Percentiles rank a stretch among this genome's conserved stretches.
Conservation (phyloP, 2,888 invertebrate species). For the Netelia melanura region DNA sequence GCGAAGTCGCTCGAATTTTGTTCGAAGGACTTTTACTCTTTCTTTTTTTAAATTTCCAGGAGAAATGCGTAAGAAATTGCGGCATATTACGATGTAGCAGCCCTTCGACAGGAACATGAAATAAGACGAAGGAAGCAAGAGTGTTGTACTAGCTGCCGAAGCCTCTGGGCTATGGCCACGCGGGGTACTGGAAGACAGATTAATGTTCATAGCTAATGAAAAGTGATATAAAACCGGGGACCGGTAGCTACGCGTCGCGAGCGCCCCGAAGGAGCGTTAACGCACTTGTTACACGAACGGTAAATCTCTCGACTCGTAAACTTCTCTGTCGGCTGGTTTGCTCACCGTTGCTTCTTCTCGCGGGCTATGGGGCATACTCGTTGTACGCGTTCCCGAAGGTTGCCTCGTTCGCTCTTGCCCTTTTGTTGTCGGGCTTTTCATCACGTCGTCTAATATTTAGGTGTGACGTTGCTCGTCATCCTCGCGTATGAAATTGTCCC, state of each 20-base stretch:
- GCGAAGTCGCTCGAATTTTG: neutral
- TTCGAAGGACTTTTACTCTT: neutral
- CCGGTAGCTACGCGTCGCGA: constrained; percentile 65
- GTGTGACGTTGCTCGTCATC: constrained; percentile 21
- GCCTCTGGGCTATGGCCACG: constrained; percentile 26
- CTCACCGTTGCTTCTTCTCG: constrained; percentile 25
- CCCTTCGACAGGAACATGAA: constrained; percentile 31
- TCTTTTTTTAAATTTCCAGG: neutral
- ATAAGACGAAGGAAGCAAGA: constrained; percentile 33
- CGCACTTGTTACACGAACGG: constrained; percentile 77
- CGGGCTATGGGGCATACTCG: constrained; percentile 33
- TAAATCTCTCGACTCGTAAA: constrained; percentile 79
- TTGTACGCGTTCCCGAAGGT: neutral
- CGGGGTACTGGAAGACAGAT: constrained; percentile 65
- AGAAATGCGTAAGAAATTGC: constrained; percentile 30
- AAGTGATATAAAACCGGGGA: constrained; percentile 75
- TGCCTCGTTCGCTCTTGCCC: constrained; percentile 46
- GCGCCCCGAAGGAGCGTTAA: constrained; percentile 69
- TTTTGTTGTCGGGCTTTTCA: neutral
- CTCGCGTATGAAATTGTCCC: constrained; percentile 11
- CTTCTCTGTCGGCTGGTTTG: constrained; percentile 59
- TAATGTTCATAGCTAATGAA: constrained; percentile 77
- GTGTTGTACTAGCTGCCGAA: constrained; percentile 22
- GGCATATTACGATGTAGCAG: constrained; percentile 45
- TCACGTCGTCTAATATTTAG: constrained; percentile 20